Base-by-base conservation (phyloP, 2,797 vertebrate species). In the Anguilla anguilla region DNA sequence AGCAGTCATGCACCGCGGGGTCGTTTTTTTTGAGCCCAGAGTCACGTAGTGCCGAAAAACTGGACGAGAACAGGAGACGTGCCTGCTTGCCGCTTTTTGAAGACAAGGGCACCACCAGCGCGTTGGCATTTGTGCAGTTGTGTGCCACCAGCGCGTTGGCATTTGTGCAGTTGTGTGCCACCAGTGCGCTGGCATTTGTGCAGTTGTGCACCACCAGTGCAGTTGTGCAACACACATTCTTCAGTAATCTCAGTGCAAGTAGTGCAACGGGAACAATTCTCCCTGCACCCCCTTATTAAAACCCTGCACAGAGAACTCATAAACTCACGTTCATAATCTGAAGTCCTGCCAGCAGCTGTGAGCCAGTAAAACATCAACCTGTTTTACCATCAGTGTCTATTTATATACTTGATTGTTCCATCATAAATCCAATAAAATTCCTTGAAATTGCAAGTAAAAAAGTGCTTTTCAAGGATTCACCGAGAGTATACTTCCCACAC, bases 1-100 rank as follows among this genome's bases (percentile, higher is more conserved):
- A 53, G 49, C 49, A 55, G 83, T 84, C 86, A 55, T 64, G 64
- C 55, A 46, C 72, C 43, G 19, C n/a, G 28, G 83, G 82, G 22
- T 85, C 61, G 67, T 17, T 85, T 49, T 55, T 83, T 61, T 9
- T 35, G 25, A 67, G 31, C 74, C 74, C 74, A 43, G 74, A 39
- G 39, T 39, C 39, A 46, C 15, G 35, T 9, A 79, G 46, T 39
- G 15, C 74, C 5, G 17, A 79, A 79, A 77, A 79, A 19, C 35
- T 22, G 15, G 15, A 72, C 10, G 10, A 5, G 13, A 77, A 77
- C 35, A 15, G 11, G 15, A 74, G 69, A 17, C 31, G 15, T 15
- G 15, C 74, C 35, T 15, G 4, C 35, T 15, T 3, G 31, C 35
- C 13, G 4, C 25, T 35, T 77, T 43, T 7, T 11, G 39, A 2